Base-by-base conservation (phyloP, 2,113 vertebrate genomes). In the Atractosteus spatula region DNA sequence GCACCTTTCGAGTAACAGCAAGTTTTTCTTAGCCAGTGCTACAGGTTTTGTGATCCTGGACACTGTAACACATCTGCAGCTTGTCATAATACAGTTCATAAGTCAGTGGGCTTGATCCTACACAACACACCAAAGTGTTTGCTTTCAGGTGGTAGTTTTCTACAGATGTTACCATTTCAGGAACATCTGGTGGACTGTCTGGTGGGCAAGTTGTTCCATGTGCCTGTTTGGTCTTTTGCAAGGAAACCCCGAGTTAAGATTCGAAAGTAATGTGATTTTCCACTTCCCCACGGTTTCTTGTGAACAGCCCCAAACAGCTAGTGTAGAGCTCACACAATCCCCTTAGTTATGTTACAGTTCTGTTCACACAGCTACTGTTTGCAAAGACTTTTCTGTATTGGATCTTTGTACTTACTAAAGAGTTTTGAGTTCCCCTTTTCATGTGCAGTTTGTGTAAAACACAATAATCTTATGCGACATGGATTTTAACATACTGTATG, bases 1-100 rank as follows among this genome's bases (percentile, higher is more conserved):
- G 47, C 47, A 51, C 47, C 47, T 51, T 51, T 51, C 47, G 10
- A 51, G 47, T 51, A 51, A 10, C 47, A 51, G 47, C 47, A 51
- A 7, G 47, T 51, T 10, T 51, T 10, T 10, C 5, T 51, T 51
- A 10, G 5, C 47, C 47, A 10, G 47, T 51, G 47, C 47, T 51
- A 51, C 47, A 51, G 47, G 47, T 29, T 43, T 47, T 66, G 13
- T 45, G n/a, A 3, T 68, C 44, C 17, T 17, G 43, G 47, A 44
- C 66, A 68, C 66, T 54, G 66, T 45, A 54, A 13, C 47, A 68
- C 45, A 68, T 68, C 66, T 68, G 66, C 47, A 54, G 68, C 68
- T 56, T 56, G 68, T 69, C 54, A 56, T 16, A 55, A 45, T 29
- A 59, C 11, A 41, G 51, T 59, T 14, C 55, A 57, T 29, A 55